Base-by-base conservation (phyloP, 2,888 invertebrate genomes). In the Hypolimnas misippus region DNA sequence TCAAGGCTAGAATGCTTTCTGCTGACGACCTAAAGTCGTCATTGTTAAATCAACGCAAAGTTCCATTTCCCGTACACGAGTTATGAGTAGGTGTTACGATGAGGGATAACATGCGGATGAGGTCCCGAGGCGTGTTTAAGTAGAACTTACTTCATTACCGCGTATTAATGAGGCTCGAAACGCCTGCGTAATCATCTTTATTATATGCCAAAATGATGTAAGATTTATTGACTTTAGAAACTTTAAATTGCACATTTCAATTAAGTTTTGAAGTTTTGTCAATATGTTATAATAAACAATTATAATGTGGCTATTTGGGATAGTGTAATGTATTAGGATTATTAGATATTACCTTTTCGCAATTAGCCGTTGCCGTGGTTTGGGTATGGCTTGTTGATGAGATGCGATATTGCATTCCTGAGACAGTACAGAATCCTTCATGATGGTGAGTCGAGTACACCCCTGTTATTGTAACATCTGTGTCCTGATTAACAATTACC, bases 401-500 rank as follows among this genome's bases (percentile, higher is more conserved):
- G 73, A 97, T 97, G 70, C 97, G 94, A 83, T 97, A 97, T 87
- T 97, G 96, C 96, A 97, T 95, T 51, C 95, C 95, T 31, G 95
- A 95, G 71, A 96, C 97, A 72, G 96, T 97, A 83, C 97, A 97
- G 80, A 95, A 97, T 31, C 96, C 96, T 83, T 96, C 95, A 79
- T 96, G 97, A 80, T 95, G 96, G 70, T 96, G 96, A 1, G 95
- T 95, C 21, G 96, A 95, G 83, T 97, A 97, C 63, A 97, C 96
- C 14, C 97, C 97, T 3, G 97, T 97, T 73, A 97, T 97, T 33
- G 97, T 97, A 25, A 97, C 96, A 77, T 97, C 97, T 0, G 97
- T 96, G 75, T 97, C 97, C 85, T 96, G 96, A 81, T 96, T 96
- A 19, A 97, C 94, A 75, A 97, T 96, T 38, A 97, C 96, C 70